Percentiles rank a stretch among this genome's conserved stretches.
phyloP scores from a whole-genome alignment of 2,888 invertebrate species.

The Acronicta psi region DNA sequence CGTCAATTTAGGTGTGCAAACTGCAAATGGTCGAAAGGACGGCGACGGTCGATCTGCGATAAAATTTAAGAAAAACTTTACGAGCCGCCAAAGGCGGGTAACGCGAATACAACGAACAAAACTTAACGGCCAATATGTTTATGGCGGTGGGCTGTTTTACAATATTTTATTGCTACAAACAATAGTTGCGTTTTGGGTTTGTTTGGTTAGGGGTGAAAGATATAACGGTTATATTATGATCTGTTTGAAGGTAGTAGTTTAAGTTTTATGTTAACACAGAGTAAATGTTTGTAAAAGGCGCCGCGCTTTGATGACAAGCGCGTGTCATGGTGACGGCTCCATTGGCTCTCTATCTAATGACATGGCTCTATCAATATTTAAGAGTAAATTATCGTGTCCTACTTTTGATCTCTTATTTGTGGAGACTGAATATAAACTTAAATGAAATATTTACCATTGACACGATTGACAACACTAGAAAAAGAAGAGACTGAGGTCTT shows the following conservation, averaged over 20 bases:
- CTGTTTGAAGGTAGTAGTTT: constrained; percentile 23
- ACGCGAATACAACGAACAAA: constrained; percentile 73
- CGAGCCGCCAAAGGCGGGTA: constrained; percentile 78
- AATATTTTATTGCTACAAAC: constrained; percentile 65
- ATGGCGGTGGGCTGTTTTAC: constrained; percentile 72
- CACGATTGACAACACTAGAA: no score
- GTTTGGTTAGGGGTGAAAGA: constrained; percentile 48
- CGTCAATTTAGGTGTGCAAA: constrained; percentile 73
- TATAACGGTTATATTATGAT: constrained; percentile 65
- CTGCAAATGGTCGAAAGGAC: constrained; percentile 65
- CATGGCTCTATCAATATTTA: constrained; percentile 7
- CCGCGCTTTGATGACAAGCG: constrained; percentile 18
- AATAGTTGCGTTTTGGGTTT: constrained; percentile 60
- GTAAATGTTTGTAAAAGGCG: constrained; percentile 21
- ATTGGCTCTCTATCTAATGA: no score
- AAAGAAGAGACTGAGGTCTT: no score
- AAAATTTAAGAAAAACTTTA: constrained; percentile 74
- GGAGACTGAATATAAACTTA: neutral
- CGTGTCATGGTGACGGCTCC: constrained; percentile 14
- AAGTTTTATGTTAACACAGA: constrained; percentile 20
- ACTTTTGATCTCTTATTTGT: neutral
- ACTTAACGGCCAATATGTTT: constrained; percentile 76
- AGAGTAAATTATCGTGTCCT: neutral
- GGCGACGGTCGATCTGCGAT: constrained; percentile 62
- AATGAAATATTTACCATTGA: no score